Evolutionary conservation across 92 coral and sea anemone genomes (phyloP).

Genomic region (Muricea muricata): DNA sequence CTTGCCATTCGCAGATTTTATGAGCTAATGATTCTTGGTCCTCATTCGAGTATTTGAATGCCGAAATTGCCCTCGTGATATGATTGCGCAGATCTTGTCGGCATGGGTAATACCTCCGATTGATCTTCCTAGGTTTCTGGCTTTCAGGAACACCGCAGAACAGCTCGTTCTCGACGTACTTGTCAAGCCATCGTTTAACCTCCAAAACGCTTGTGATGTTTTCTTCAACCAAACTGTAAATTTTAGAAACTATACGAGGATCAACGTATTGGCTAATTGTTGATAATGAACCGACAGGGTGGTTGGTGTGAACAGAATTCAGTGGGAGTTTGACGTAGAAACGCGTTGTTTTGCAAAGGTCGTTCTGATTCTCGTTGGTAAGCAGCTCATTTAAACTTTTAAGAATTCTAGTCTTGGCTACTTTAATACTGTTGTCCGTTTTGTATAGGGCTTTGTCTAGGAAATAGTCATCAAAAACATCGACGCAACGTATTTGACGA

Average conservation of each 20-base stretch:
- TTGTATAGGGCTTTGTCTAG: too few species aligned
- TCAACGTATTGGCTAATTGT: conserved; percentile 18
- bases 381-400: conserved; percentile 27
- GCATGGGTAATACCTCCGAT: conserved; percentile 51
- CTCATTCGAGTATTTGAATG: conserved; percentile 1
- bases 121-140: conserved; percentile 40
- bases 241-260: too few species aligned
- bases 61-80: conserved; percentile 34
- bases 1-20: conserved; percentile 39
- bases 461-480: conserved; percentile 40
- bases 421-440: conserved; percentile 10
- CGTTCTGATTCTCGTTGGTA: too few species aligned
- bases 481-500: conserved; percentile 47
- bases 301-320: too few species aligned
- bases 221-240: conserved; percentile 32
- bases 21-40: conserved; percentile 38
- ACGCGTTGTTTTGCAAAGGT: too few species aligned
- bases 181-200: conserved; percentile 33
- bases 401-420: conserved; percentile 13
- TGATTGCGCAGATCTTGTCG: conserved; percentile 31
- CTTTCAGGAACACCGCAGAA: conserved; percentile 33
- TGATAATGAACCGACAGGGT: conserved; percentile 54
- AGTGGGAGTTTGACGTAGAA: too few species aligned
- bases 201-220: conserved; percentile 49
- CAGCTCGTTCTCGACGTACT: conserved; percentile 35